Evolutionary conservation across 1,140 invertebrate genomes (phyloP).

Genomic region (Bombus confusus): DNA sequence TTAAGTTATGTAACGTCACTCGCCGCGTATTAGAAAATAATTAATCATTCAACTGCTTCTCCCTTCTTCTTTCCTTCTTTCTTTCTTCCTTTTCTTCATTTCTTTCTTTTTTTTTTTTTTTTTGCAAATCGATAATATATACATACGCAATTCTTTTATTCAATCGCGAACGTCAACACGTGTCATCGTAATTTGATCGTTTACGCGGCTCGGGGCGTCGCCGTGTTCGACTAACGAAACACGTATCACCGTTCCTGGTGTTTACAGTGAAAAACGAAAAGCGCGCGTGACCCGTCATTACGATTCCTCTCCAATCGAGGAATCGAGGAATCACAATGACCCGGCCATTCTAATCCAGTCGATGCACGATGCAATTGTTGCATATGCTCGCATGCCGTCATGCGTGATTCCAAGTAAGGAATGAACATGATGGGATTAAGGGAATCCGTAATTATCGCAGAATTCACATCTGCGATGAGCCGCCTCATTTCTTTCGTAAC

Average conservation of each 20-base stretch:
- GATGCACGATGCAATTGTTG: conserved; percentile 66
- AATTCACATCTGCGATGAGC: conserved; percentile 9
- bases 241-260: conserved; percentile 47
- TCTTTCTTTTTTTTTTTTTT: too few species aligned
- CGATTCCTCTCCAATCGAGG: conserved; percentile 62
- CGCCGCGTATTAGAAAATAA: too few species aligned
- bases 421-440: conserved; percentile 41
- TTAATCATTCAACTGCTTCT: too few species aligned
- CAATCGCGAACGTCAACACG: conserved; percentile 6
- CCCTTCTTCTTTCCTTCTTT: too few species aligned
- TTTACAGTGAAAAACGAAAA: conserved; percentile 63
- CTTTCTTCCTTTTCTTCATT: too few species aligned
- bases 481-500: conserved; percentile 10
- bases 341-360: conserved; percentile 65
- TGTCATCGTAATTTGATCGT: conserved; percentile 48
- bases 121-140: neutral
- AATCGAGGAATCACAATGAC: conserved; percentile 67
- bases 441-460: conserved; percentile 42
- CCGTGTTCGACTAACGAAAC: conserved; percentile 47
- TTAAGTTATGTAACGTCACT: too few species aligned
- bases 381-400: conserved; percentile 68
- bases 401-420: conserved; percentile 63
- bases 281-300: conserved; percentile 60
- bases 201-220: conserved; percentile 36
- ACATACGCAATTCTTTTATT: neutral